Base-by-base conservation (phyloP, 2,888 invertebrate genomes). In the Tryphoninae sp. region DNA sequence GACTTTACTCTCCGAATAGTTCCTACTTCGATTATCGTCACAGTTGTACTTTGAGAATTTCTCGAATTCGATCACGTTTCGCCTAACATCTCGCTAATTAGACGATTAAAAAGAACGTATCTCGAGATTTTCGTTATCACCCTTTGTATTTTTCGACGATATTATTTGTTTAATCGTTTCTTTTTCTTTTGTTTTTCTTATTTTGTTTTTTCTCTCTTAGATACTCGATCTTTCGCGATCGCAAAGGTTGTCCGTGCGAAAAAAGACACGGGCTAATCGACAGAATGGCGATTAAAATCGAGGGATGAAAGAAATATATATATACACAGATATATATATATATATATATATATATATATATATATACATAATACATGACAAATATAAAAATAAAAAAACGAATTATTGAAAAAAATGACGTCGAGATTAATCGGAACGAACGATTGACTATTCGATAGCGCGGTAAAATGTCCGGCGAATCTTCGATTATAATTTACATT, bases 251-350 rank as follows among this genome's bases (percentile, higher is more conserved):
- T 80, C 51, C 40, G 62, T 65, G 69, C n/a, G 58, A 68, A 75
- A 62, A 45, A 64, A 45, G 68, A 61, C 51, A 61, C 51, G 71
- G 49, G n/a, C 53, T 26, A 62, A 51, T 26, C n/a, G 62, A 71
- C 55, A 19, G 65, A 78, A 78, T 65, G 72, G 65, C 71, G 78
- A 72, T 65, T 49, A 49, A 64, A 69, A 71, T 64, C 71, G 77
- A 42, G 71, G 55, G 71, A 71, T 49, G 22, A 61, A 49, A 40
- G 49, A 65, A 53, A 64, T 55, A 61, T 62, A 62, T 42, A 61
- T 53, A 23, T 61, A 59, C 45, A n/a, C 33, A 71, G 42, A 71
- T 23, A 42, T 58, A 40, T 55, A 55, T 68, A 22, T 42, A 58
- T 69, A 22, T 69, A 42, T 42, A 42, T 58, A 42, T 42, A 22